Percentiles rank a stretch among this genome's conserved stretches.
phyloP scores from a whole-genome alignment of 2,797 vertebrate species.

The Centroberyx gerrardi region DNA sequence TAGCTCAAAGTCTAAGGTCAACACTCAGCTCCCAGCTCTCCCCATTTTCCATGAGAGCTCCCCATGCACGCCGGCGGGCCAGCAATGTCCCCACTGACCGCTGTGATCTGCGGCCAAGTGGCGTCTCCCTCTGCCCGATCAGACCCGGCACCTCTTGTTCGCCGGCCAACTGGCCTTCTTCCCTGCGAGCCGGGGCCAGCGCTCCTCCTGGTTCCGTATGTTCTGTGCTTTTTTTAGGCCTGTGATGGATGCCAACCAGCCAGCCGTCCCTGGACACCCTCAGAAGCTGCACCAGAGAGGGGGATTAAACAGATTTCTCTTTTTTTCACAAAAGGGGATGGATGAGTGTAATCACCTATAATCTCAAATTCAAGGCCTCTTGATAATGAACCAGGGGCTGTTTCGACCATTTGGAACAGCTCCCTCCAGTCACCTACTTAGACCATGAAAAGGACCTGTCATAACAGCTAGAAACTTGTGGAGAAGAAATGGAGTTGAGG shows the following conservation, averaged over 20 bases:
- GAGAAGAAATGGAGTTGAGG: constrained; percentile 48
- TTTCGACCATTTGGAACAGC: constrained; percentile 71
- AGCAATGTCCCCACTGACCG: constrained; percentile 85
- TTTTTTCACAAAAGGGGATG: constrained; percentile 79
- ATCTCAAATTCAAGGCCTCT: constrained; percentile 88
- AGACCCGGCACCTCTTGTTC: constrained; percentile 86
- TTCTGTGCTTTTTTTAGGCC: constrained; percentile 84
- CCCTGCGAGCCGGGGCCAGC: constrained; percentile 79
- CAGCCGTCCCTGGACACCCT: constrained; percentile 79
- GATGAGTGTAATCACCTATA: constrained; percentile 87
- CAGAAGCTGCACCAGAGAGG: constrained; percentile 82
- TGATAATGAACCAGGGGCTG: constrained; percentile 82
- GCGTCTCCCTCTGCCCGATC: constrained; percentile 84
- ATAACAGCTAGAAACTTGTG: constrained; percentile 56
- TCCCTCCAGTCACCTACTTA: constrained; percentile 75
- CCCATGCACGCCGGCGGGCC: constrained; percentile 73
- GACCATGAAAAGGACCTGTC: constrained; percentile 64
- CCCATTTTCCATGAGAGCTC: constrained; percentile 76
- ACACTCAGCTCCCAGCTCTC: constrained; percentile 68
- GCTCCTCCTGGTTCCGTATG: constrained; percentile 88
- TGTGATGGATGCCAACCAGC: constrained; percentile 80
- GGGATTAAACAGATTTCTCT: constrained; percentile 84
- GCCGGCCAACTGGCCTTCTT: constrained; percentile 86
- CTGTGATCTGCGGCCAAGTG: constrained; percentile 89
- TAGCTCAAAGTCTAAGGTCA: constrained; percentile 81